These are phyloP conservation scores for Mesorhabditis belari DNA, from an alignment of 2,888 invertebrate species.

Conservation along the genomic window DNA sequence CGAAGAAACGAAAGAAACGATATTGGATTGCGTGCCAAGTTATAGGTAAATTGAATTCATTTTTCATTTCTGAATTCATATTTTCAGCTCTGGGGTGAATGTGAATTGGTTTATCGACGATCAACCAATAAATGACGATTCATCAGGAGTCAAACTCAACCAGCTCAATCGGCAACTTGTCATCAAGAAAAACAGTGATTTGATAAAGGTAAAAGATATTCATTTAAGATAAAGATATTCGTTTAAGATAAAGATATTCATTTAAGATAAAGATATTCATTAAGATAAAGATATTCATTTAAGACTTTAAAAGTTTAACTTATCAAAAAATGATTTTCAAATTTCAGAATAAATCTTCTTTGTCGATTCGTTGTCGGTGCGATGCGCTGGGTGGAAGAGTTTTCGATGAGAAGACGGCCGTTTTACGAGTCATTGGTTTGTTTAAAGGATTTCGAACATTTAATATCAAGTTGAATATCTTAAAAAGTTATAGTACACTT, in stretches of 20 bases:
- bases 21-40: conserved; percentile 16
- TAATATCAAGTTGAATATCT: no score
- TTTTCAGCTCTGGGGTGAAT: conserved; percentile 1
- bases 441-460: no score
- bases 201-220: not conserved
- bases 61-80: not conserved
- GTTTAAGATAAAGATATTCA: not conserved
- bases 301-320: no score
- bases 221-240: no score
- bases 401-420: not conserved
- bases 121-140: not conserved
- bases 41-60: not conserved
- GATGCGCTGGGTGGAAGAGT: not conserved
- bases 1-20: not conserved
- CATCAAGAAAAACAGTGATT: not conserved
- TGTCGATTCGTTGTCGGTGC: not conserved
- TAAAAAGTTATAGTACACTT: no score
- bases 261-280: no score
- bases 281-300: not conserved
- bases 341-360: no score
- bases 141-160: not conserved
- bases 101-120: not conserved
- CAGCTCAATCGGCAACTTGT: not conserved
- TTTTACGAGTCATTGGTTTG: not conserved
- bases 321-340: no score